Evolutionary conservation across 2,797 vertebrate genomes (phyloP).

Genomic region (Gymnothorax reevesii): DNA sequence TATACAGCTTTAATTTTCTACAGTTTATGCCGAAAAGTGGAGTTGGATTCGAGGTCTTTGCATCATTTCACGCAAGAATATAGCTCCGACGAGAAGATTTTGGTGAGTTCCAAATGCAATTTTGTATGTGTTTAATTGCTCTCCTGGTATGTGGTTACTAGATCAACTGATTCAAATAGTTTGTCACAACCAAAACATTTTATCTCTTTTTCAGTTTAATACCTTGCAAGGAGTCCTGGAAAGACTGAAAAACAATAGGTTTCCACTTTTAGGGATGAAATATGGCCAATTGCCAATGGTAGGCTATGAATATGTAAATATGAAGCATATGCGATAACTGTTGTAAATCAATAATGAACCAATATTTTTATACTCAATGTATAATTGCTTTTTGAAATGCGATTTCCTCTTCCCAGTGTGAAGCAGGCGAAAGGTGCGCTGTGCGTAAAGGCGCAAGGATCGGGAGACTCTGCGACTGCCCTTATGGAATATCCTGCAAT

Average conservation of each 20-base stretch:
- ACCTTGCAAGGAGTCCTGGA: constrained; percentile 78
- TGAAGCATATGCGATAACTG: neutral
- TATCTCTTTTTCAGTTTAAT: constrained; percentile 66
- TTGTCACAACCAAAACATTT: neutral
- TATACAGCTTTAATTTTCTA: constrained; percentile 27
- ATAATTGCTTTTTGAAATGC: neutral
- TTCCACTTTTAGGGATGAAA: constrained; percentile 75
- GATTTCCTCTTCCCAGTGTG: constrained; percentile 61
- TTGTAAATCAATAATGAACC: neutral
- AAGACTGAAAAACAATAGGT: constrained; percentile 78
- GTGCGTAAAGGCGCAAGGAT: constrained; percentile 77
- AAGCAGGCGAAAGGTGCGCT: constrained; percentile 76
- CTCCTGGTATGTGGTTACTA: too few species aligned
- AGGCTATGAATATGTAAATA: constrained; percentile 41
- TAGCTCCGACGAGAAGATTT: constrained; percentile 29
- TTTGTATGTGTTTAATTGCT: neutral
- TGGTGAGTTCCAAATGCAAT: constrained; percentile 19
- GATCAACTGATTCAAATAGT: neutral
- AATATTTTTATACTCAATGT: neutral
- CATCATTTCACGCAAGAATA: constrained; percentile 30
- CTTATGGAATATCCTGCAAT: constrained; percentile 75
- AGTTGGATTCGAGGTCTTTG: constrained; percentile 27
- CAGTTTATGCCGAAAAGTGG: constrained; percentile 16
- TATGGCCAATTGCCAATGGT: constrained; percentile 78
- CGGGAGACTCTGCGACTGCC: constrained; percentile 78